Evolutionary conservation across 1,140 invertebrate genomes (phyloP).

Genomic region (Drosophila neocordata): DNA sequence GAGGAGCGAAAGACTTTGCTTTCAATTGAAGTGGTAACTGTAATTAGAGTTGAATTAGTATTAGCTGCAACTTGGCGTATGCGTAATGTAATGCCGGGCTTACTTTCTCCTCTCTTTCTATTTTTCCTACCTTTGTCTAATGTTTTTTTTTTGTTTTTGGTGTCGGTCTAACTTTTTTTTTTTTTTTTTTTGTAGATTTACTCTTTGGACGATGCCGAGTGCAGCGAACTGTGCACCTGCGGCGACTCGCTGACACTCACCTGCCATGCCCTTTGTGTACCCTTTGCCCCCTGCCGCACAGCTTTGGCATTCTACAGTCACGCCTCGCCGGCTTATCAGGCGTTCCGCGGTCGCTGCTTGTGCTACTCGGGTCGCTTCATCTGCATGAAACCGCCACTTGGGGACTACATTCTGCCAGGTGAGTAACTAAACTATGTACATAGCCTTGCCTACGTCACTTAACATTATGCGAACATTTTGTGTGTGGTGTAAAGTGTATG

Average conservation of each 20-base stretch:
- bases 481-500: constrained; percentile 22
- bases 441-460: background rate
- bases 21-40: constrained; percentile 41
- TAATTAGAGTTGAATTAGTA: constrained; percentile 48
- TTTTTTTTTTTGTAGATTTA: constrained; percentile 90
- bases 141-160: background rate
- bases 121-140: constrained; percentile 3
- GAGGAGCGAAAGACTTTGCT: constrained; percentile 26
- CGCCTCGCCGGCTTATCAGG: constrained; percentile 93
- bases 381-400: constrained; percentile 93
- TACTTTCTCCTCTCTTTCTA: background rate
- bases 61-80: constrained; percentile 46
- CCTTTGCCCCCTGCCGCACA: constrained; percentile 91
- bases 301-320: constrained; percentile 94
- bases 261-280: constrained; percentile 93
- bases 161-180: constrained; percentile 15
- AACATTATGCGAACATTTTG: constrained; percentile 26
- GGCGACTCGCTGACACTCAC: constrained; percentile 89
- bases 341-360: constrained; percentile 92
- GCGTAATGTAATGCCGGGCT: constrained; percentile 54
- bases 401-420: constrained; percentile 84
- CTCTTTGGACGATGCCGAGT: constrained; percentile 92
- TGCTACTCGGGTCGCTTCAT: constrained; percentile 95
- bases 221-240: constrained; percentile 92
- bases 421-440: constrained; percentile 32